These are phyloP conservation scores for Cichlasoma orientale DNA, from an alignment of 2,797 vertebrate species.

Conservation along the genomic window DNA sequence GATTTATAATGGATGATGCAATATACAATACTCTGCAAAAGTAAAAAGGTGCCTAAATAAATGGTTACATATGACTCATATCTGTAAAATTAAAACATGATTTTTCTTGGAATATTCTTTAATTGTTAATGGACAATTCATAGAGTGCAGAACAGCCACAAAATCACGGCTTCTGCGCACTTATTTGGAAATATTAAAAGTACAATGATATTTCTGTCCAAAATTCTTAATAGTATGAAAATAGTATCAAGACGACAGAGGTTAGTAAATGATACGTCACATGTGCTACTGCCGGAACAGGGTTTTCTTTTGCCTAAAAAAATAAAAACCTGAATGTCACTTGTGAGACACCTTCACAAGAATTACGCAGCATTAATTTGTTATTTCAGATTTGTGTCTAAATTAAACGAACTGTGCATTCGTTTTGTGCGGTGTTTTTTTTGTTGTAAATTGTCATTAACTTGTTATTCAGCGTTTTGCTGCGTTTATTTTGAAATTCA, in stretches of 20 bases:
- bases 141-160: not conserved
- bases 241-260: not conserved
- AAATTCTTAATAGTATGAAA: not conserved
- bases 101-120: no score
- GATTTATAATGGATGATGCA: not conserved
- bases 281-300: not conserved
- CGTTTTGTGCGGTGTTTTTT: not conserved
- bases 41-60: not conserved
- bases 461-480: not conserved
- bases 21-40: not conserved
- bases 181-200: not conserved
- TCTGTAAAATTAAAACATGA: no score
- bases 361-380: fast-evolving
- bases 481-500: constrained; percentile 17
- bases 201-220: not conserved
- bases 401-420: not conserved
- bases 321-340: not conserved
- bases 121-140: no score
- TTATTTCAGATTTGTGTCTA: no score
- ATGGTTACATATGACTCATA: no score
- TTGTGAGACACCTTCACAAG: not conserved
- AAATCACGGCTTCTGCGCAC: not conserved
- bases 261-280: not conserved
- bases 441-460: no score
- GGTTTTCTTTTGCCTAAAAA: not conserved